These are phyloP conservation scores for Leucania comma DNA, from an alignment of 2,888 invertebrate species.

Conservation along the genomic window DNA sequence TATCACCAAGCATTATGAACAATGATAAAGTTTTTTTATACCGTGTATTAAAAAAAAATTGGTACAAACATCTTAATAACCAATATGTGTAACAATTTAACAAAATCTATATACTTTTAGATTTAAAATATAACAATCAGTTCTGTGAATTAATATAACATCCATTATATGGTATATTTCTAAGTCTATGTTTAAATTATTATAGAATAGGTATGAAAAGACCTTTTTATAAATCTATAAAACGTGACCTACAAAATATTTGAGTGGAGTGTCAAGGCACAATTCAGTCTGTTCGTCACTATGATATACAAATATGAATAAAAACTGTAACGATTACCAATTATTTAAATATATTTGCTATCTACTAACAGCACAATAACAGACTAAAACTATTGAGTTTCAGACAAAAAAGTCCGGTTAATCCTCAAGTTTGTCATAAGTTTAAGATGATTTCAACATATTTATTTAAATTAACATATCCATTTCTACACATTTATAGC, in stretches of 20 bases:
- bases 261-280: conserved; percentile 38
- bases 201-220: neutral
- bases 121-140: conserved; percentile 36
- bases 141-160: conserved; percentile 15
- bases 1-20: conserved; percentile 19
- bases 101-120: conserved; percentile 7
- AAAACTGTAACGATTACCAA: conserved; percentile 8
- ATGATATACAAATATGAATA: neutral
- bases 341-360: neutral
- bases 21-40: conserved; percentile 9
- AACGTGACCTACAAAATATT: conserved; percentile 14
- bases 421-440: conserved; percentile 6
- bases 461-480: neutral
- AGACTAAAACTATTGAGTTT: neutral
- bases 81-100: conserved; percentile 37
- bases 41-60: conserved; percentile 30
- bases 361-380: conserved; percentile 14
- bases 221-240: neutral
- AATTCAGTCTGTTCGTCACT: conserved; percentile 39
- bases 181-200: neutral
- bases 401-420: neutral
- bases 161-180: neutral
- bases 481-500: neutral
- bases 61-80: conserved; percentile 13
- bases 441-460: neutral